Evolutionary conservation across 2,113 vertebrate genomes (phyloP).

Genomic region (Pelodiscus sinensis): DNA sequence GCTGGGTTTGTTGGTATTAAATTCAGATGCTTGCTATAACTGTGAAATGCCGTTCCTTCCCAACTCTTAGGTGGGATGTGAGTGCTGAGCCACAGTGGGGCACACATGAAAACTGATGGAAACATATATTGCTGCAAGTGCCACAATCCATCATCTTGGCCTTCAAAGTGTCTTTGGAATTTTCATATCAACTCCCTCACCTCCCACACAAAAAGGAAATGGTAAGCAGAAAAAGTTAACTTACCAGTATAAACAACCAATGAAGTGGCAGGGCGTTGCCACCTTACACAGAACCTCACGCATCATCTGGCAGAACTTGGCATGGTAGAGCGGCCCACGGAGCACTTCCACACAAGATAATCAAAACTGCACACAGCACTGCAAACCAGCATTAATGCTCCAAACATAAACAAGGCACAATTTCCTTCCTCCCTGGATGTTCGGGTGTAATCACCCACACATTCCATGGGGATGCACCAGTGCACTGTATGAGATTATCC

Average conservation of each 20-base stretch:
- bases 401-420: slow-evolving; percentile 23
- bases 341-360: slow-evolving; percentile 27
- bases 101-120: accelerated
- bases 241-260: slow-evolving; percentile 49
- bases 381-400: not conserved
- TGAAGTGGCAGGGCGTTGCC: slow-evolving; percentile 57
- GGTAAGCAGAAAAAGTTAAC: slow-evolving; percentile 39
- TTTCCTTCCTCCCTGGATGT: accelerated
- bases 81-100: not conserved
- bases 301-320: not conserved
- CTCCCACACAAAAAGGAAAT: not conserved
- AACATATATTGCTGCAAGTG: accelerated
- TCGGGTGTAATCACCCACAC: not conserved
- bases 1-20: not conserved
- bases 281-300: slow-evolving; percentile 27
- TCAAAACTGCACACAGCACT: not conserved
- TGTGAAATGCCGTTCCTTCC: not conserved
- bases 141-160: not conserved
- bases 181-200: not conserved
- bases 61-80: not conserved
- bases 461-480: not conserved
- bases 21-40: accelerated
- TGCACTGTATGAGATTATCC: not conserved
- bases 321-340: slow-evolving; percentile 39
- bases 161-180: not conserved